A percentile compares a stretch with the other conserved stretches of the same genome.
Conservation (phyloP, 2,797 vertebrate genomes). For the Myoxocephalus aenaeus region DNA sequence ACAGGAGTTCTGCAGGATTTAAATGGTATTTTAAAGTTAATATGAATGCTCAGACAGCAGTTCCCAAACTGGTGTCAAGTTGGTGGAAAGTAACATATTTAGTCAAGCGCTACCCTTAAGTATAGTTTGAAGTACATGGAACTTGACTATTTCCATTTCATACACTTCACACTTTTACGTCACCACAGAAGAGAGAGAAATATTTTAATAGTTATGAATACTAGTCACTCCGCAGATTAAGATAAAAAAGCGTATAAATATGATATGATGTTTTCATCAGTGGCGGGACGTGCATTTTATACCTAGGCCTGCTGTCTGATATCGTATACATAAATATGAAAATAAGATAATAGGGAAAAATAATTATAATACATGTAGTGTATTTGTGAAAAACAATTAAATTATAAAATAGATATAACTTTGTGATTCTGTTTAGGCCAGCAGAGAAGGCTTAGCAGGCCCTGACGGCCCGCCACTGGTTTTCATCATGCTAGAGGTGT, state of each 20-base stretch:
- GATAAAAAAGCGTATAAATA: neutral
- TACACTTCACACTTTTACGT: neutral
- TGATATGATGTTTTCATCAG: neutral
- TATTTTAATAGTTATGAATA: neutral
- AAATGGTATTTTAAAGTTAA: constrained; percentile 33
- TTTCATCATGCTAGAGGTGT: too few relatives aligned
- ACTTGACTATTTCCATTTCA: neutral
- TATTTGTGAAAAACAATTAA: too few relatives aligned
- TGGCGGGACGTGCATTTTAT: too few relatives aligned
- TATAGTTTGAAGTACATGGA: neutral
- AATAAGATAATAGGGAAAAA: too few relatives aligned
- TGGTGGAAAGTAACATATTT: neutral
- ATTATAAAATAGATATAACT: too few relatives aligned
- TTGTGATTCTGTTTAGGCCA: too few relatives aligned
- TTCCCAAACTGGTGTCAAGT: neutral
- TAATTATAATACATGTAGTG: too few relatives aligned
- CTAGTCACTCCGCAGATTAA: neutral
- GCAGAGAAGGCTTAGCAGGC: too few relatives aligned
- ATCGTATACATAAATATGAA: too few relatives aligned
- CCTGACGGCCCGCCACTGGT: too few relatives aligned
- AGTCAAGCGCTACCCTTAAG: neutral
- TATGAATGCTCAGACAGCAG: constrained; percentile 21
- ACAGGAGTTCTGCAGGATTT: constrained; percentile 33
- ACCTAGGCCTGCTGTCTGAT: too few relatives aligned
- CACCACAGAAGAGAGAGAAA: neutral